These are phyloP conservation scores for Drosophila formosana DNA, from an alignment of 2,888 invertebrate genomes.

Conservation along the genomic window DNA sequence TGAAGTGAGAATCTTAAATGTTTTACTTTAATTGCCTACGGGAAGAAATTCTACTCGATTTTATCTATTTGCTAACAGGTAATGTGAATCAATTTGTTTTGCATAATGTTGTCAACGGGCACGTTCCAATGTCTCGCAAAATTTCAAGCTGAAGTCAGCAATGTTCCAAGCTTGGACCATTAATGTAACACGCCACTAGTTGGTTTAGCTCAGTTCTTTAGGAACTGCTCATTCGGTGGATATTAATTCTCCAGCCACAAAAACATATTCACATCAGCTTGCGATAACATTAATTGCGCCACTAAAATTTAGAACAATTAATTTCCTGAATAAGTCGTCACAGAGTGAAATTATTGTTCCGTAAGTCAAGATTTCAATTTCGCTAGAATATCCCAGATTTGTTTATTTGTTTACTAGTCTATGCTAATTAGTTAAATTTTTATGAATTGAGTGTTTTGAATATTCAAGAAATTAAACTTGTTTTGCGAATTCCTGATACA, in stretches of 20 bases:
- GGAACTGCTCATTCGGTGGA: neutral
- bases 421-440: neutral
- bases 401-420: neutral
- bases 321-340: neutral
- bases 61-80: slow-evolving; percentile 8
- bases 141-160: slow-evolving; percentile 58
- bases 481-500: neutral
- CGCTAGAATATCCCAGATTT: neutral
- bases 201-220: slow-evolving; percentile 19
- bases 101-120: slow-evolving; percentile 50
- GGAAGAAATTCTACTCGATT: slow-evolving; percentile 14
- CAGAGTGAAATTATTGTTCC: neutral
- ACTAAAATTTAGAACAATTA: neutral
- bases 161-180: slow-evolving; percentile 22
- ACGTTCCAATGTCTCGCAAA: slow-evolving; percentile 65
- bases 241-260: neutral
- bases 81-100: slow-evolving; percentile 64
- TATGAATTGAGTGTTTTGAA: neutral
- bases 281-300: neutral
- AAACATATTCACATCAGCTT: neutral
- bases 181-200: slow-evolving; percentile 30
- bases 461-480: neutral
- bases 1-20: slow-evolving; percentile 5
- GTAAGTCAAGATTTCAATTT: neutral
- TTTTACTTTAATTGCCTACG: slow-evolving; percentile 8